phyloP scores from a whole-genome alignment of 2,888 invertebrate genomes.

The Adelphocoris suturalis region DNA sequence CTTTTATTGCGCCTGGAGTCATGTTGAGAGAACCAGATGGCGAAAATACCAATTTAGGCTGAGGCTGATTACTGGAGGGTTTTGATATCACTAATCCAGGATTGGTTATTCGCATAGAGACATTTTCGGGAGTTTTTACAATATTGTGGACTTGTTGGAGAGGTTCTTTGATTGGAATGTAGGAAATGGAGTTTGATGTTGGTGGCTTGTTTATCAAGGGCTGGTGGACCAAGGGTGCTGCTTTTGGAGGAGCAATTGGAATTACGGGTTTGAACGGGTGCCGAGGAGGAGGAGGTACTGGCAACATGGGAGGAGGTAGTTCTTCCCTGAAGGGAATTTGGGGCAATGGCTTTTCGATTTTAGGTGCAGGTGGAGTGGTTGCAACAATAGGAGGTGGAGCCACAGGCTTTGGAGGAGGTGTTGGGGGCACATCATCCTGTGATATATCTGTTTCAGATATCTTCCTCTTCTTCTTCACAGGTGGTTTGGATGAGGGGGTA shows the following conservation, averaged over 20 bases:
- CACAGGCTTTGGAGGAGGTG: constrained; percentile 25
- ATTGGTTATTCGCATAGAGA: constrained; percentile 6
- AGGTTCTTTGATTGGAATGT: not conserved
- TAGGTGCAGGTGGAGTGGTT: not conserved
- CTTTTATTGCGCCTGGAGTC: constrained; percentile 29
- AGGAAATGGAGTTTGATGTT: not conserved
- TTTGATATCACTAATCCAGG: constrained; percentile 22
- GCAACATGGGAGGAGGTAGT: constrained; percentile 5
- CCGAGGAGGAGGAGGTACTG: not conserved
- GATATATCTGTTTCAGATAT: constrained; percentile 26
- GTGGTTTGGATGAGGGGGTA: constrained; percentile 8
- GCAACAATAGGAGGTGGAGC: not conserved
- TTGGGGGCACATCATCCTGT: not conserved
- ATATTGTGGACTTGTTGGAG: not conserved
- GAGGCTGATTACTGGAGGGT: not conserved
- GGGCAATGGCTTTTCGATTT: constrained; percentile 9
- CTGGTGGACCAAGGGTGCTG: constrained; percentile 3
- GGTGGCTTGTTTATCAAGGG: not conserved
- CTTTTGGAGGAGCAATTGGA: not conserved
- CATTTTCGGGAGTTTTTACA: not conserved
- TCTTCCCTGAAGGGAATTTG: constrained; percentile 4
- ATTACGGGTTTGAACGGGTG: constrained; percentile 14
- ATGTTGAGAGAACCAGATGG: not conserved
- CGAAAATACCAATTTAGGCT: constrained; percentile 12
- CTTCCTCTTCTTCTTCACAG: constrained; percentile 53